phyloP scores from a whole-genome alignment of 2,888 invertebrate genomes.

The Aspidiotus destructor region DNA sequence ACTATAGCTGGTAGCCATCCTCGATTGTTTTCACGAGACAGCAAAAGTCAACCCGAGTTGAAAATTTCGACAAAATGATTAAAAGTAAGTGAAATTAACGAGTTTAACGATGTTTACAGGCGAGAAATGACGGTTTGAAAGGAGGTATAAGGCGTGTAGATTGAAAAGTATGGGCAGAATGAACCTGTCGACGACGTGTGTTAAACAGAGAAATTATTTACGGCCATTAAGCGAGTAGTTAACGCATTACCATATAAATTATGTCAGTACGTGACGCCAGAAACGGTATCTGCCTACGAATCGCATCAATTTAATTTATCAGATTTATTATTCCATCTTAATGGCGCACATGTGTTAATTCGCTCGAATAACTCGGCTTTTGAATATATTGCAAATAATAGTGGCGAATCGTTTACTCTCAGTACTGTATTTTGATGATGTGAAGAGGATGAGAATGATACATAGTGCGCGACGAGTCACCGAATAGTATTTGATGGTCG shows the following conservation, averaged over 20 bases:
- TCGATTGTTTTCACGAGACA: too few species aligned
- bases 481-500: too few species aligned
- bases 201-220: slow-evolving; percentile 30
- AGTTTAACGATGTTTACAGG: not conserved
- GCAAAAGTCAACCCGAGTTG: too few species aligned
- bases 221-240: slow-evolving; percentile 28
- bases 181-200: slow-evolving; percentile 29
- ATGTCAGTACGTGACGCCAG: slow-evolving; percentile 29
- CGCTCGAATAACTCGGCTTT: slow-evolving; percentile 24
- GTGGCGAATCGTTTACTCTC: not conserved
- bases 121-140: not conserved
- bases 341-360: slow-evolving; percentile 28
- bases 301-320: slow-evolving; percentile 27
- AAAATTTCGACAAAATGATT: not conserved
- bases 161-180: slow-evolving; percentile 16
- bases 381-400: slow-evolving; percentile 5
- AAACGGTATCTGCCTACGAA: slow-evolving; percentile 26
- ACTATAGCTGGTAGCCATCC: too few species aligned
- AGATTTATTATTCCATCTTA: slow-evolving; percentile 30
- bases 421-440: not conserved
- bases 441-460: not conserved
- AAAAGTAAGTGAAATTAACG: slow-evolving; percentile 6
- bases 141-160: not conserved
- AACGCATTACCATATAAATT: slow-evolving; percentile 29
- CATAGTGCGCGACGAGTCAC: not conserved